These are phyloP conservation scores for Nebria brevicollis DNA, from an alignment of 2,888 invertebrate genomes.

Conservation along the genomic window DNA sequence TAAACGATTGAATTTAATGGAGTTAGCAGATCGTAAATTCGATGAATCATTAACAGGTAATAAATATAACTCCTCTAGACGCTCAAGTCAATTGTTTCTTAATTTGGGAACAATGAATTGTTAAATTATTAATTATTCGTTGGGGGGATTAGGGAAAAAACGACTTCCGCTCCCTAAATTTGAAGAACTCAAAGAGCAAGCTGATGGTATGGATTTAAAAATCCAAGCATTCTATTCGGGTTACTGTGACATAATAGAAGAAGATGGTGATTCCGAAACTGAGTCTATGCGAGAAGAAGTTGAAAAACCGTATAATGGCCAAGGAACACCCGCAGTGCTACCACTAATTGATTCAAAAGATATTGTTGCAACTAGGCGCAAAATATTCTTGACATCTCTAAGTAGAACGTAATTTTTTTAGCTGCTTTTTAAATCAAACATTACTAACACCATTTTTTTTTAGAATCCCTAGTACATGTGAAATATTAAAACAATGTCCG, in stretches of 20 bases:
- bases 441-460: constrained; percentile 34
- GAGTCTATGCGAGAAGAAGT: constrained; percentile 51
- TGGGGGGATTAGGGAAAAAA: constrained; percentile 57
- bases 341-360: constrained; percentile 75
- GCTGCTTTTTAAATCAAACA: constrained; percentile 47
- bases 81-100: neutral
- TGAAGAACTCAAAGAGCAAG: constrained; percentile 70
- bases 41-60: constrained; percentile 61
- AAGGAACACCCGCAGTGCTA: constrained; percentile 63
- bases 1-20: constrained; percentile 70
- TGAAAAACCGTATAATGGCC: constrained; percentile 55
- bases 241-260: constrained; percentile 58
- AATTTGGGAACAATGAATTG: neutral
- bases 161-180: constrained; percentile 73
- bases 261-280: constrained; percentile 52
- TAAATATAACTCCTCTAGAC: neutral
- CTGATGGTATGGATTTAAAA: constrained; percentile 71
- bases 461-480: constrained; percentile 30
- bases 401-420: constrained; percentile 67
- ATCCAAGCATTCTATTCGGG: constrained; percentile 73
- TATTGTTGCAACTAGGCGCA: constrained; percentile 73
- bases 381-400: constrained; percentile 75
- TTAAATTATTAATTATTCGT: constrained; percentile 9
- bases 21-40: constrained; percentile 70
- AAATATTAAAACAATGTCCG: constrained; percentile 32